phyloP scores from a whole-genome alignment of 2,113 vertebrate genomes.

The Catharus fuscescens region DNA sequence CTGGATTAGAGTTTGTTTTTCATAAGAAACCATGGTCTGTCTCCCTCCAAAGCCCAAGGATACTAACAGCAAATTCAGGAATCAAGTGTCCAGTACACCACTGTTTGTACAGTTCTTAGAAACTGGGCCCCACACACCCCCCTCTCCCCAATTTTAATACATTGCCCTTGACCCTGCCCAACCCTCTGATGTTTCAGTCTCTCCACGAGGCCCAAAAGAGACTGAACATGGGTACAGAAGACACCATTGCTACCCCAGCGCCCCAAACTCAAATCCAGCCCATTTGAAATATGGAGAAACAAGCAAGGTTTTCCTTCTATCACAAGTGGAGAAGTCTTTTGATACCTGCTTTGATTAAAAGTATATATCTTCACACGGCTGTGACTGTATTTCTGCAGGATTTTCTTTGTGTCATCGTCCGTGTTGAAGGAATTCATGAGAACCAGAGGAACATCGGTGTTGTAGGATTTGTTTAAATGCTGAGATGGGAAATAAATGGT shows the following conservation, averaged over 20 bases:
- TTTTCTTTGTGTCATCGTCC: conserved; percentile 96
- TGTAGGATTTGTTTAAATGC: conserved; percentile 94
- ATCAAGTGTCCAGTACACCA: neutral
- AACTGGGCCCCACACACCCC: fast-evolving
- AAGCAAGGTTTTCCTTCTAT: neutral
- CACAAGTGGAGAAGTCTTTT: neutral
- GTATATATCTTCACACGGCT: conserved; percentile 94
- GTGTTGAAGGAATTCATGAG: conserved; percentile 99
- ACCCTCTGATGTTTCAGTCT: neutral
- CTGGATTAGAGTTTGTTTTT: neutral
- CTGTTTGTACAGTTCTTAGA: neutral
- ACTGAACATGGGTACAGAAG: neutral
- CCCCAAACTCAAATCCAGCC: neutral
- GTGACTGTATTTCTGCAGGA: conserved; percentile 95
- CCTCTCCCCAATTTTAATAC: neutral
- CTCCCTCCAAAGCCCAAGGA: neutral
- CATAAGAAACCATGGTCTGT: neutral
- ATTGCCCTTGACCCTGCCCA: neutral
- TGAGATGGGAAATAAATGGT: conserved; percentile 61
- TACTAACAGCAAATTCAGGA: neutral
- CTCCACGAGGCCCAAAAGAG: neutral
- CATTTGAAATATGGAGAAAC: fast-evolving
- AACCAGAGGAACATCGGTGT: conserved; percentile 90
- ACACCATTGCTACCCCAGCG: neutral
- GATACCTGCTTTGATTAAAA: conserved; percentile 98